phyloP scores from a whole-genome alignment of 2,888 invertebrate genomes.

The Eustalomyia histrio region DNA sequence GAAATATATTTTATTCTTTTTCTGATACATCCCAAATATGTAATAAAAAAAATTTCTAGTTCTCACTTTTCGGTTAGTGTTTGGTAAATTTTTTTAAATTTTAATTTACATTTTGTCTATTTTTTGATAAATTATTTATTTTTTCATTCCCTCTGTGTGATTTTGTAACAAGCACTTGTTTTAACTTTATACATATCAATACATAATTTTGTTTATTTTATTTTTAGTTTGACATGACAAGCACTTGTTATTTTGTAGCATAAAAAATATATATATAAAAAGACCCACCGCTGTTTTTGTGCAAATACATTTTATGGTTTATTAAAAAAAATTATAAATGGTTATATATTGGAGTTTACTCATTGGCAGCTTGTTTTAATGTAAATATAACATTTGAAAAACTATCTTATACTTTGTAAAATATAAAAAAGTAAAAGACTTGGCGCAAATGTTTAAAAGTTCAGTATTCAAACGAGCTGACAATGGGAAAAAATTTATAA shows the following conservation, averaged over 20 bases:
- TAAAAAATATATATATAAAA: conserved; percentile 16
- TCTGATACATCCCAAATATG: too few species aligned
- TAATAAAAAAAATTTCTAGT: too few species aligned
- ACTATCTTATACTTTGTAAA: not conserved
- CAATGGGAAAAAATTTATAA: too few species aligned
- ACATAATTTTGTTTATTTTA: conserved; percentile 3
- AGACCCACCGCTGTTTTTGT: conserved; percentile 55
- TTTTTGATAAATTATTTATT: too few species aligned
- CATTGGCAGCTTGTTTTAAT: conserved; percentile 32
- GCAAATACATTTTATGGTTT: conserved; percentile 48
- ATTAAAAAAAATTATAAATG: conserved; percentile 45
- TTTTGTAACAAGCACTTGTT: conserved; percentile 36
- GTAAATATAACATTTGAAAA: not conserved
- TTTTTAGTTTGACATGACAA: conserved; percentile 45
- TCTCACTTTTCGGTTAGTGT: too few species aligned
- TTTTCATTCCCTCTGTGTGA: not conserved
- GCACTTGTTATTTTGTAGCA: conserved; percentile 40
- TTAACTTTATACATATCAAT: conserved; percentile 1
- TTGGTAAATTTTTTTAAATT: too few species aligned
- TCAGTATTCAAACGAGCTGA: too few species aligned
- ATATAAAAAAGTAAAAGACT: not conserved
- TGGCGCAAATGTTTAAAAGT: not conserved
- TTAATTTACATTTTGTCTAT: too few species aligned
- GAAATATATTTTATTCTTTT: too few species aligned
- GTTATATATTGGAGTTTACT: conserved; percentile 35